These are phyloP conservation scores for Sthenelais limicola DNA, from an alignment of 2,888 invertebrate species.

Conservation along the genomic window DNA sequence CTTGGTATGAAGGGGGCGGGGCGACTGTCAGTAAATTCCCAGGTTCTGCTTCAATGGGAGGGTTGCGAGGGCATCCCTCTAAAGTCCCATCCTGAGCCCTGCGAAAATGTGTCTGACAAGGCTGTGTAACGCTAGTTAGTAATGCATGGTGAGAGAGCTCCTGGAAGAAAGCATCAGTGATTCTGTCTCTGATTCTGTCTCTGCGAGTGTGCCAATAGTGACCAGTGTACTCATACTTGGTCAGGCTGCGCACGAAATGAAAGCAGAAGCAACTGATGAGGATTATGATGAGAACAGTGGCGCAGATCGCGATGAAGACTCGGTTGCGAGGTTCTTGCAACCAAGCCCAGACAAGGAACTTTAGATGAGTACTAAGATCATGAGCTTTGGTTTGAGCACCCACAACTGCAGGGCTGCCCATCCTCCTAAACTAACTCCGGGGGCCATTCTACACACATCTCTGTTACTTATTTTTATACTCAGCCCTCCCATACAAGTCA, in stretches of 20 bases:
- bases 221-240: slow-evolving; percentile 29
- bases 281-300: slow-evolving; percentile 28
- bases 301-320: slow-evolving; percentile 32
- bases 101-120: slow-evolving; percentile 1
- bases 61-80: background rate
- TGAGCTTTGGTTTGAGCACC: background rate
- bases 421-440: slow-evolving; percentile 6
- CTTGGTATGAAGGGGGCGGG: slow-evolving; percentile 30
- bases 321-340: slow-evolving; percentile 30
- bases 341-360: slow-evolving; percentile 34
- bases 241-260: slow-evolving; percentile 26
- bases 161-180: slow-evolving; percentile 24
- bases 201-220: slow-evolving; percentile 23
- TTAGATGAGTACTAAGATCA: slow-evolving; percentile 9
- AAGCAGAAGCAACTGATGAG: slow-evolving; percentile 30
- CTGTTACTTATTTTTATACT: too few relatives aligned
- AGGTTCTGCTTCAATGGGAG: background rate
- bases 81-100: background rate
- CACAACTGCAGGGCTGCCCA: slow-evolving; percentile 20
- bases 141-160: slow-evolving; percentile 24
- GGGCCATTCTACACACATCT: slow-evolving; percentile 19
- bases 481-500: too few relatives aligned
- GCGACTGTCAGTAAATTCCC: background rate
- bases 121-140: slow-evolving; percentile 6
- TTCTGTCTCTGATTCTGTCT: slow-evolving; percentile 14